Evolutionary conservation across 2,888 invertebrate species (phyloP).

Genomic region (Caprella mutica): DNA sequence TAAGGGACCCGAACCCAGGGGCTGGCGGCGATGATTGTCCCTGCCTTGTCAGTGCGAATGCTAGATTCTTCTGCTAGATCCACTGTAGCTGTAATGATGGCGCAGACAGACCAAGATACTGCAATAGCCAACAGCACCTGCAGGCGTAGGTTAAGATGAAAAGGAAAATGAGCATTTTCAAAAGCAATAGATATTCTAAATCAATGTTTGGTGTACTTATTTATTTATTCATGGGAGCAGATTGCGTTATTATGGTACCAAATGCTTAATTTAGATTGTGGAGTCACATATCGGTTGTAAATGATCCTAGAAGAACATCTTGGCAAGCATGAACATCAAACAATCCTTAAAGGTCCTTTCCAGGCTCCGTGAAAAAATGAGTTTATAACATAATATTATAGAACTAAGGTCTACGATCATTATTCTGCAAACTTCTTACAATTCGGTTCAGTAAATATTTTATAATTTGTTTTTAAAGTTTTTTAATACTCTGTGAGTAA

Average conservation of each 20-base stretch:
- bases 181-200: not conserved
- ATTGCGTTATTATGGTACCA: not conserved
- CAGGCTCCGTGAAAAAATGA: too few relatives aligned
- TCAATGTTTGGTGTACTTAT: not conserved
- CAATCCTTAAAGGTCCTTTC: too few relatives aligned
- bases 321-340: too few relatives aligned
- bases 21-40: constrained; percentile 1
- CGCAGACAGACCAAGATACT: constrained; percentile 64
- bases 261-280: too few relatives aligned
- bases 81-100: constrained; percentile 54
- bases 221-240: not conserved
- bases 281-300: too few relatives aligned
- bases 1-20: constrained; percentile 68
- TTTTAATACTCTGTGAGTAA: too few relatives aligned
- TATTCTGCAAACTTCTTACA: too few relatives aligned
- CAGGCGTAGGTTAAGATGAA: not conserved
- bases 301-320: too few relatives aligned
- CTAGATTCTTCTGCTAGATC: constrained; percentile 55
- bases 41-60: constrained; percentile 53
- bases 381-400: too few relatives aligned
- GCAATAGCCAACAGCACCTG: constrained; percentile 63
- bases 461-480: too few relatives aligned
- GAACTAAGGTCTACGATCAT: too few relatives aligned
- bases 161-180: not conserved
- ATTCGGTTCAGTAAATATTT: too few relatives aligned